phyloP scores from a whole-genome alignment of 2,113 vertebrate species.

The Gymnocephalus cernua region DNA sequence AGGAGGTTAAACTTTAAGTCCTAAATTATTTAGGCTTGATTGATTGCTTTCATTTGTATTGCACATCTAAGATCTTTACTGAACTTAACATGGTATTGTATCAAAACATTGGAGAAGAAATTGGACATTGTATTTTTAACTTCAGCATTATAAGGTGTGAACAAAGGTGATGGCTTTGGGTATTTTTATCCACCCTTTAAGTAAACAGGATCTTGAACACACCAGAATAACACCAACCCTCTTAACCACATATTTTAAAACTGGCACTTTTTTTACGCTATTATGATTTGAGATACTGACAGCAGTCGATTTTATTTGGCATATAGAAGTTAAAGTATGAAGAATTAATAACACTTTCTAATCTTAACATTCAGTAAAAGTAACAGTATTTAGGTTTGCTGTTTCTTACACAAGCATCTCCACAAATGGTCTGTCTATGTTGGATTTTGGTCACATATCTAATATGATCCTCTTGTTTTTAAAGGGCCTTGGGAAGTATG shows the following conservation, averaged over 20 bases:
- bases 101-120: neutral
- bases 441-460: neutral
- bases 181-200: neutral
- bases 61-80: neutral
- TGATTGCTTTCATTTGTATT: neutral
- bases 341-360: neutral
- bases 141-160: neutral
- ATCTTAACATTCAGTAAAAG: neutral
- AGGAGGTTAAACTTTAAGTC: neutral
- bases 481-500: conserved; percentile 92
- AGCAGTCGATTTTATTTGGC: neutral
- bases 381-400: neutral
- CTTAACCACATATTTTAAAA: neutral
- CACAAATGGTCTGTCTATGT: neutral
- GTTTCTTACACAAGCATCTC: neutral
- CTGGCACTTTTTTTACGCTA: too few species aligned
- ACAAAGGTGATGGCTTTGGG: neutral
- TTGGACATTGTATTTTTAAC: neutral
- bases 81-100: neutral
- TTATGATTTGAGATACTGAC: neutral
- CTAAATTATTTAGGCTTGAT: neutral
- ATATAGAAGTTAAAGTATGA: neutral
- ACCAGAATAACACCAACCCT: neutral
- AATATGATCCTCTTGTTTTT: conserved; percentile 43
- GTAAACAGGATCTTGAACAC: conserved; percentile 1